These are phyloP conservation scores for Arizona elegans DNA, from an alignment of 2,113 vertebrate species.

Conservation along the genomic window DNA sequence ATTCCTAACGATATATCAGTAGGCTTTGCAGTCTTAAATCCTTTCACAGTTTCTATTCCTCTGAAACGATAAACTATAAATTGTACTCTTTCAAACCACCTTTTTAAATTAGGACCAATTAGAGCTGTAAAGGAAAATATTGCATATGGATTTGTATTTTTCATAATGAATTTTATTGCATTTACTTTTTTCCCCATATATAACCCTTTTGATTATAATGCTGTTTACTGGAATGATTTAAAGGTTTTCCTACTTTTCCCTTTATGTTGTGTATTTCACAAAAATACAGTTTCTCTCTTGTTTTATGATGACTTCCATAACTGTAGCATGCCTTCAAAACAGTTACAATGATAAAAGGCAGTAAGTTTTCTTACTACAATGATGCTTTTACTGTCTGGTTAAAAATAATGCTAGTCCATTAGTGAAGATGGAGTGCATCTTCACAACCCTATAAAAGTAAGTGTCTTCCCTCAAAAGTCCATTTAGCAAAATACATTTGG, in stretches of 20 bases:
- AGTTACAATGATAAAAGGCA: conserved; percentile 32
- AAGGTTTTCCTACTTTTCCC: conserved; percentile 11
- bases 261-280: conserved; percentile 20
- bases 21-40: neutral
- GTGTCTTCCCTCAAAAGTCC: conserved; percentile 21
- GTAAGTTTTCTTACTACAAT: conserved; percentile 32
- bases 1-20: neutral
- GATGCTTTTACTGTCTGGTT: conserved; percentile 47
- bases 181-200: neutral
- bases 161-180: conserved; percentile 15
- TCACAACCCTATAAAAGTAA: conserved; percentile 41
- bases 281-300: conserved; percentile 20
- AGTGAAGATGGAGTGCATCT: conserved; percentile 38
- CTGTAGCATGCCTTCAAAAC: conserved; percentile 35
- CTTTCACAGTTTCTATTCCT: neutral
- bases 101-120: conserved; percentile 13
- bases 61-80: neutral
- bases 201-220: conserved; percentile 44
- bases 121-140: conserved; percentile 13
- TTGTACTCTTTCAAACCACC: neutral
- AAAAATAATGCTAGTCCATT: conserved; percentile 46
- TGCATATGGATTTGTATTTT: neutral
- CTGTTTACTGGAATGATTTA: conserved; percentile 36
- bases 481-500: conserved; percentile 24
- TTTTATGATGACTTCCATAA: conserved; percentile 39